Evolutionary conservation across 1,140 invertebrate species (phyloP).

Genomic region (Drosophila melanica): DNA sequence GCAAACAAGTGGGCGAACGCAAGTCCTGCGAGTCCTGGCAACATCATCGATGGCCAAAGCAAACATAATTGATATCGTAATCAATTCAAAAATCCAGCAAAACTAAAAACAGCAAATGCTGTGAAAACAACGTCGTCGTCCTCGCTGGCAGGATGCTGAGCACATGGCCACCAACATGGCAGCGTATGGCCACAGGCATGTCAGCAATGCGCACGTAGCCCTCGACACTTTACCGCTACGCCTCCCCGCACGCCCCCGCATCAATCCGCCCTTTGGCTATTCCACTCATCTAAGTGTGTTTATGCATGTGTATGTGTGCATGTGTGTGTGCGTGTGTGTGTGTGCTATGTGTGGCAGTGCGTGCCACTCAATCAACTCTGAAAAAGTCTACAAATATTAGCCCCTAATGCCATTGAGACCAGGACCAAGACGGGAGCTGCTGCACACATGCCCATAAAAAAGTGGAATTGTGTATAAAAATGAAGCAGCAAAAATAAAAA

Average conservation of each 20-base stretch:
- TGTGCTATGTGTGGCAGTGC: conserved; percentile 67
- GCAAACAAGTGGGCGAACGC: conserved; percentile 63
- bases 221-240: conserved; percentile 24
- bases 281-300: conserved; percentile 41
- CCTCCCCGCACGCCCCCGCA: neutral
- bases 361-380: conserved; percentile 82
- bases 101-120: conserved; percentile 79
- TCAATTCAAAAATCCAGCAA: conserved; percentile 80
- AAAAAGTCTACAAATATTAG: conserved; percentile 83
- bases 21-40: conserved; percentile 11
- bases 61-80: conserved; percentile 83
- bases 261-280: neutral
- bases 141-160: conserved; percentile 12
- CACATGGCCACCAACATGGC: conserved; percentile 56
- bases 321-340: conserved; percentile 18
- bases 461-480: conserved; percentile 80
- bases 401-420: conserved; percentile 83
- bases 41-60: conserved; percentile 68
- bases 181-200: conserved; percentile 62
- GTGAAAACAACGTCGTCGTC: conserved; percentile 62
- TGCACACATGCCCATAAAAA: conserved; percentile 62
- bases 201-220: conserved; percentile 52
- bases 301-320: neutral
- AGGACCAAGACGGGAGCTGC: conserved; percentile 51
- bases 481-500: conserved; percentile 64